Evolutionary conservation across 1,140 invertebrate species (phyloP), one percentile per base, ranked within the genome.

Genomic region (Dreissena polymorpha): DNA sequence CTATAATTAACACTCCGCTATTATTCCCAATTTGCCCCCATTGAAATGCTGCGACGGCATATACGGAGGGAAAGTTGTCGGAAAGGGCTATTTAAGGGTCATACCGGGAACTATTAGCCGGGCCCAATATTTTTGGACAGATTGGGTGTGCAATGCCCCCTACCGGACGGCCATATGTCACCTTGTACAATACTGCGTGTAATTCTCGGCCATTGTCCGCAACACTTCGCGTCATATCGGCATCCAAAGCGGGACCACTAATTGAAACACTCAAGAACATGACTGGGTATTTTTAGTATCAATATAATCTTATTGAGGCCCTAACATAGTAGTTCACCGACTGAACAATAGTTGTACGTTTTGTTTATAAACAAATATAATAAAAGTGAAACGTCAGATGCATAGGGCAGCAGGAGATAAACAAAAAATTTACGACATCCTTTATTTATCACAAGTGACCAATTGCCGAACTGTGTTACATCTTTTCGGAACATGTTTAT

Each of bases 121-220:
- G 23, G 67, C 57, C 50, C 50, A 53, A 51, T 65, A 68, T 71
- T 25, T 72, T 64, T 71, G 68, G 50, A 80, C 78, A 80, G 78
- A 71, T 80, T 80, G 78, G 21, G 76, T 55, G 68, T 25, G 57
- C 55, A 64, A 64, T 71, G 72, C 60, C 39, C 68, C 21, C 51
- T n/a, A 57, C 57, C 65, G 67, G 51, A 68, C 27, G 69, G 55
- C 78, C 78, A 80, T 80, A 80, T 80, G 78, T 70, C 78, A 80
- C 78, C 69, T 72, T 80, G 78, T 80, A 72, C 78, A 80, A 80
- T 80, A 80, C 78, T 53, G 78, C 16, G 69, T 57, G 55, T 71
- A 80, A 71, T 71, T 80, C 57, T 27, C 68, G 57, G 29, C 67
- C 70, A 80, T 80, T 80, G 78, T 80, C 50, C 68, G 72, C 78